A percentile compares a stretch with the other conserved stretches of the same genome.
Conservation (phyloP, 2,797 vertebrate species). For the Echiichthys vipera region DNA sequence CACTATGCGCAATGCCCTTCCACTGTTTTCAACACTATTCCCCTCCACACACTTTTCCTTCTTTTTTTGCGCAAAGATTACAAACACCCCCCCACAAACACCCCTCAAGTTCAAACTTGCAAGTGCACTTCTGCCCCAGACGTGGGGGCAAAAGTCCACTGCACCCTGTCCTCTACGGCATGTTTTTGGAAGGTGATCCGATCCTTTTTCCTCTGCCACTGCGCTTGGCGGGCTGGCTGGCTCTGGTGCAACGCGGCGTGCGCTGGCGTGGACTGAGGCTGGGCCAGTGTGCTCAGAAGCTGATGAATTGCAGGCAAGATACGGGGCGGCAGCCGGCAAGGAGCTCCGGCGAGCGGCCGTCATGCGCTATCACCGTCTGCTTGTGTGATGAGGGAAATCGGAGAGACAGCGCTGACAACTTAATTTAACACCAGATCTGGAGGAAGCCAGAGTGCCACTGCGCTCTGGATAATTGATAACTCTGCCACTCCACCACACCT, state of each 20-base stretch:
- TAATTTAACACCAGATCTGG: constrained; percentile 87
- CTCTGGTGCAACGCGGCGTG: constrained; percentile 72
- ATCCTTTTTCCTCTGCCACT: constrained; percentile 72
- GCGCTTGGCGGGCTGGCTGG: constrained; percentile 75
- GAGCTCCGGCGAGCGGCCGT: constrained; percentile 87
- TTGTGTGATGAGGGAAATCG: constrained; percentile 83
- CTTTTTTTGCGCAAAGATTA: constrained; percentile 41
- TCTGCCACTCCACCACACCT: constrained; percentile 68
- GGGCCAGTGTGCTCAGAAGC: constrained; percentile 75
- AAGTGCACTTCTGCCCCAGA: constrained; percentile 57
- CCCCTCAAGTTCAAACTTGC: constrained; percentile 59
- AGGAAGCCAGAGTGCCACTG: constrained; percentile 85
- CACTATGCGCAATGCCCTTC: constrained; percentile 45
- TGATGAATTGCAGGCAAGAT: constrained; percentile 90
- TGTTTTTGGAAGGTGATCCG: constrained; percentile 87
- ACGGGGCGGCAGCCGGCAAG: constrained; percentile 88
- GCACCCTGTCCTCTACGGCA: constrained; percentile 75
- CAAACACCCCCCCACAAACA: constrained; percentile 51
- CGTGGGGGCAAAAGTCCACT: constrained; percentile 68
- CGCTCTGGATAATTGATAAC: constrained; percentile 87
- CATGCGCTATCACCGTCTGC: constrained; percentile 85
- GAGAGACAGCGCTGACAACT: constrained; percentile 89
- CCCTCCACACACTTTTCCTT: constrained; percentile 27
- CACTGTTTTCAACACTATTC: constrained; percentile 30
- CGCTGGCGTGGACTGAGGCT: constrained; percentile 74